Percentiles rank a stretch among this genome's conserved stretches.
Evolutionary conservation across 2,888 invertebrate species (phyloP).

Genomic region (Ophion slaviceki): DNA sequence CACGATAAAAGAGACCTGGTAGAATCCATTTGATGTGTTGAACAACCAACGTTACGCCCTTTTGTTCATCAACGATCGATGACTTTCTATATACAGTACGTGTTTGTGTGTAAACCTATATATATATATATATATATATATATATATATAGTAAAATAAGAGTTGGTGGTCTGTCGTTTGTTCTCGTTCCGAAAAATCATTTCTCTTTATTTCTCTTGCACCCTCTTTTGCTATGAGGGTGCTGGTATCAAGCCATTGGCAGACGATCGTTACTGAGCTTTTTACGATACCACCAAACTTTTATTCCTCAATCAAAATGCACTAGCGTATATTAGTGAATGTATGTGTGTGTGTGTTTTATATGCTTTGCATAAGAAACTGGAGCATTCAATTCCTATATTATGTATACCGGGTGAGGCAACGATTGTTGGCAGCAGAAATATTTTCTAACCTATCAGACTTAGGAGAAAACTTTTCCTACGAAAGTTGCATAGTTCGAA

Average conservation of each 20-base stretch:
- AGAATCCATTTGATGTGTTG: background rate
- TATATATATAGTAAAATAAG: slow-evolving; percentile 4
- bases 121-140: background rate
- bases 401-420: background rate
- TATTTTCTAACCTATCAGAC: too few species aligned
- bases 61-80: slow-evolving; percentile 11
- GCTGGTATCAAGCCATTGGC: slow-evolving; percentile 33
- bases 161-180: slow-evolving; percentile 36
- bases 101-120: background rate
- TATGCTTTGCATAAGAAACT: slow-evolving; percentile 10
- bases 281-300: slow-evolving; percentile 36
- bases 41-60: background rate
- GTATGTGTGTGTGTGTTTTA: slow-evolving; percentile 6
- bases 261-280: slow-evolving; percentile 44
- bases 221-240: background rate
- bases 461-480: too few species aligned
- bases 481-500: too few species aligned
- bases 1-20: background rate
- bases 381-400: background rate
- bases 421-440: too few species aligned
- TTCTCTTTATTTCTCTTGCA: slow-evolving; percentile 44
- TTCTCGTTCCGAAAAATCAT: slow-evolving; percentile 53
- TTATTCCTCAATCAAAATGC: slow-evolving; percentile 48
- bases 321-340: background rate
- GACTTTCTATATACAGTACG: background rate